A percentile compares a stretch with the other conserved stretches of the same genome.
Evolutionary conservation across 2,113 vertebrate species (phyloP).

Genomic region (Bubo bubo): DNA sequence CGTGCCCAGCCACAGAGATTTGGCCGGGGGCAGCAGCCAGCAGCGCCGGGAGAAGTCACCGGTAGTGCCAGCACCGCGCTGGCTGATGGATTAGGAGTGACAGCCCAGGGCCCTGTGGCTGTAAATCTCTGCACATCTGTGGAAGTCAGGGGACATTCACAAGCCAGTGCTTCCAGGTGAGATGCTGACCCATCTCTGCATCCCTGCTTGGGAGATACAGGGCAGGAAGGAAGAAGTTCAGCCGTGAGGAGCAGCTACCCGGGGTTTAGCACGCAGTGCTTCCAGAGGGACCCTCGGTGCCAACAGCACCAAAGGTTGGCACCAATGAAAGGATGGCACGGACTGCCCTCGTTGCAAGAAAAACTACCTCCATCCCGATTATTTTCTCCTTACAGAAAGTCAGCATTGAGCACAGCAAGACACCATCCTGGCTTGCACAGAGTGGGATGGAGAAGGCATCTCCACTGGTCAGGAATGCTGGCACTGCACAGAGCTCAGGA

Average conservation of each 20-base stretch:
- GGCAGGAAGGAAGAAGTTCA: neutral
- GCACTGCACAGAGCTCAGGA: neutral
- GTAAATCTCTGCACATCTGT: neutral
- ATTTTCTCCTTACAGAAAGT: neutral
- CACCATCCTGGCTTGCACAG: neutral
- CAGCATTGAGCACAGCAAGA: neutral
- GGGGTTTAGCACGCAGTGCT: neutral
- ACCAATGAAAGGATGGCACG: neutral
- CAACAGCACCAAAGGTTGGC: neutral
- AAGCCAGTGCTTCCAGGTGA: neutral
- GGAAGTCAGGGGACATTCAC: rapidly evolving
- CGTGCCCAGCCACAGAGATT: neutral
- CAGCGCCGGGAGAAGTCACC: neutral
- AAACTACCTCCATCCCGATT: neutral
- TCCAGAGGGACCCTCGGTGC: neutral
- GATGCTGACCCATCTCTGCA: neutral
- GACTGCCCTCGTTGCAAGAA: neutral
- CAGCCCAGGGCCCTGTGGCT: neutral
- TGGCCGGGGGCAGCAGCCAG: neutral
- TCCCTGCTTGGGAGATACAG: neutral
- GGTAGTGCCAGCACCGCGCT: rapidly evolving
- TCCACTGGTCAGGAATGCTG: neutral
- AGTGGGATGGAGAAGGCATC: neutral
- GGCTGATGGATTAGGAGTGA: neutral
- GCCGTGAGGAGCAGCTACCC: neutral